These are phyloP conservation scores for Drosophila quinaria DNA, from an alignment of 2,888 invertebrate species.

Conservation along the genomic window DNA sequence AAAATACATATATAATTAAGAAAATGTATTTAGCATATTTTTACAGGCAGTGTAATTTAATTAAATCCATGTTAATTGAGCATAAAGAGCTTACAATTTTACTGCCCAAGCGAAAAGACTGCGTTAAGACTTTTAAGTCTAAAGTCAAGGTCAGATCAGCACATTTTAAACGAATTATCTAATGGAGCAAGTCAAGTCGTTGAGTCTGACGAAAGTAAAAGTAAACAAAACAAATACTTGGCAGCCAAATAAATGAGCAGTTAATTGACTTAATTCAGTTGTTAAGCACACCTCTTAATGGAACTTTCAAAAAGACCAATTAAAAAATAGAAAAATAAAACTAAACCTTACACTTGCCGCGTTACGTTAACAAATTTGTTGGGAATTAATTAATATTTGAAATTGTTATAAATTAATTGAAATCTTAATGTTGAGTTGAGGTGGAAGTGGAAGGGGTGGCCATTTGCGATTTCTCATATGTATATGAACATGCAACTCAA, in stretches of 20 bases:
- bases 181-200: neutral
- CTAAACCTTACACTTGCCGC: slow-evolving; percentile 20
- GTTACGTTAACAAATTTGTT: slow-evolving; percentile 32
- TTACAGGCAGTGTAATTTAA: slow-evolving; percentile 20
- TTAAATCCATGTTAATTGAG: slow-evolving; percentile 55
- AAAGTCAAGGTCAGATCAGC: slow-evolving; percentile 56
- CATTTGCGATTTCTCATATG: slow-evolving; percentile 44
- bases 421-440: slow-evolving; percentile 41
- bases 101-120: slow-evolving; percentile 12
- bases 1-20: neutral
- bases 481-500: slow-evolving; percentile 21
- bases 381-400: slow-evolving; percentile 44
- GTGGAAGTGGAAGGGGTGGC: slow-evolving; percentile 18
- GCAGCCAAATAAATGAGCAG: slow-evolving; percentile 23
- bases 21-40: slow-evolving; percentile 13
- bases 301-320: slow-evolving; percentile 58
- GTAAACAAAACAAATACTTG: slow-evolving; percentile 45
- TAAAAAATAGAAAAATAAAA: slow-evolving; percentile 15
- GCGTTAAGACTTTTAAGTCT: neutral
- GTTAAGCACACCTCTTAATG: slow-evolving; percentile 48
- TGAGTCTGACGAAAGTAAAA: slow-evolving; percentile 62
- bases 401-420: slow-evolving; percentile 49
- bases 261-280: slow-evolving; percentile 64
- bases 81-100: slow-evolving; percentile 32
- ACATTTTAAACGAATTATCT: slow-evolving; percentile 21